A percentile compares a stretch with the other conserved stretches of the same genome.
These are phyloP conservation scores for Ciconia boyciana DNA, from an alignment of 2,113 vertebrate genomes.

Conservation along the genomic window DNA sequence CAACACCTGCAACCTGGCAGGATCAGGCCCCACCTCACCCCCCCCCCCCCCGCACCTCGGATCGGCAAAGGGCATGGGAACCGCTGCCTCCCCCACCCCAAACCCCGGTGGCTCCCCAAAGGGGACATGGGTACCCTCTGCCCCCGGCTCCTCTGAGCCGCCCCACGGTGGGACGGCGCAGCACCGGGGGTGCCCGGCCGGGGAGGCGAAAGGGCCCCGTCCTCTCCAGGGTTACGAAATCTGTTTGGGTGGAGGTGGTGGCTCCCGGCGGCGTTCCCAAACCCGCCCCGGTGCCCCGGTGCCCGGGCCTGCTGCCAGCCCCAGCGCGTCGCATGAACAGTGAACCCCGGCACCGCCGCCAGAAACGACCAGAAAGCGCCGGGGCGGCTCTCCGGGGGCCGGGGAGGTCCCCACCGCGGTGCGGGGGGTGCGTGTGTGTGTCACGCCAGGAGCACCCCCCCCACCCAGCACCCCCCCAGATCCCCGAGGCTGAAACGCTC, in stretches of 20 bases:
- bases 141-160: accelerated
- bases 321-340: not conserved
- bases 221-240: conserved; percentile 15
- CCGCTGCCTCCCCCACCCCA: not conserved
- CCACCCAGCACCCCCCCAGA: not conserved
- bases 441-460: not conserved
- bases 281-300: not conserved
- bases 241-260: conserved; percentile 13
- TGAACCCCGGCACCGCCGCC: not conserved
- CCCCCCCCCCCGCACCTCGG: not conserved
- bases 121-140: not conserved
- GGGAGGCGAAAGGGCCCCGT: not conserved
- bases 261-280: not conserved
- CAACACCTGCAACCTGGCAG: not conserved
- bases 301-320: not conserved
- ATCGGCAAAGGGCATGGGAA: accelerated
- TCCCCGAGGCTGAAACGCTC: not conserved
- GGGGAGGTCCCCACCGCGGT: not conserved
- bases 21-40: not conserved
- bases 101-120: not conserved
- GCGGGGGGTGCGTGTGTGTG: too few species aligned
- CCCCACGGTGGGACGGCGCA: not conserved
- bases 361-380: not conserved
- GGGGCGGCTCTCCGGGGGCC: not conserved
- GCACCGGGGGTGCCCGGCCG: accelerated